Conservation (phyloP, 2,113 vertebrate genomes). For the Malurus alboscapulatus region DNA sequence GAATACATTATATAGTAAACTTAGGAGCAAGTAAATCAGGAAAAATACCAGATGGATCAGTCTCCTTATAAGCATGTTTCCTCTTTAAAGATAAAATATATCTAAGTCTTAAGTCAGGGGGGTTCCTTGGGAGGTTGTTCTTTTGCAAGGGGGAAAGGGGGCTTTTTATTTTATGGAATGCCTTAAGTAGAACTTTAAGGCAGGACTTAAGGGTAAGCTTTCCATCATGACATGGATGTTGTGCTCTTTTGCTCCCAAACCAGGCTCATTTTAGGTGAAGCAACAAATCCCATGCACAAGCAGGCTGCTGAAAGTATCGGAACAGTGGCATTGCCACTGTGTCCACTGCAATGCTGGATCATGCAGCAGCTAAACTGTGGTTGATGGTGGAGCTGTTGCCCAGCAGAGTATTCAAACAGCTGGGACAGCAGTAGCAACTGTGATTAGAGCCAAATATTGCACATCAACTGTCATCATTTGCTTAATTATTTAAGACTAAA, state of each 20-base stretch:
- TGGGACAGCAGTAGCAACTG: neutral
- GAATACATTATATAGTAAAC: neutral
- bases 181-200: neutral
- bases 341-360: neutral
- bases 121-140: no score
- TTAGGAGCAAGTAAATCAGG: neutral
- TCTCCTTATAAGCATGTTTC: neutral
- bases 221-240: neutral
- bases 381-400: neutral
- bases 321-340: neutral
- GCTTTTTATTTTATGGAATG: neutral
- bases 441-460: neutral
- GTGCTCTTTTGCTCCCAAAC: neutral
- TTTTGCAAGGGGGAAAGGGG: rapidly evolving
- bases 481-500: neutral
- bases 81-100: neutral
- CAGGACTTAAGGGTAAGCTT: neutral
- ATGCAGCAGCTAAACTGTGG: neutral
- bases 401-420: neutral
- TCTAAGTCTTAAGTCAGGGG: neutral
- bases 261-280: neutral
- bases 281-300: neutral
- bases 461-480: neutral
- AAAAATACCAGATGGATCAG: neutral
- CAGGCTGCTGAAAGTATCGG: neutral